Evolutionary conservation across 2,888 invertebrate species (phyloP), one percentile per base, ranked within the genome.

Genomic region (Hirudinaria manillensis): DNA sequence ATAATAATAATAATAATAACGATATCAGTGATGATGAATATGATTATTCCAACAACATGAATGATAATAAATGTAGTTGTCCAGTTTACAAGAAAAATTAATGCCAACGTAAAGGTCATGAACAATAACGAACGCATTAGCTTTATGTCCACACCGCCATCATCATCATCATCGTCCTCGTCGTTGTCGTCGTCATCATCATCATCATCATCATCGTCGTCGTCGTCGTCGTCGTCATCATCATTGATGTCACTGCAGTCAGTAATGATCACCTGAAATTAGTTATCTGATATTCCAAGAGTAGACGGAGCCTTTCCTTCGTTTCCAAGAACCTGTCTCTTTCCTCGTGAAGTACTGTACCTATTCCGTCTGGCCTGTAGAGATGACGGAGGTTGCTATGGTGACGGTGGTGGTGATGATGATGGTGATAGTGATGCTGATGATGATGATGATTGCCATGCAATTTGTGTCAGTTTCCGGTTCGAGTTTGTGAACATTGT

Each of bases 241-340:
- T 56, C 61, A 13, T 56, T 13, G 27, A 6, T 13, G 27, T 27
- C 61, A 56, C 13, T 13, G 61, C 13, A 3, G 13, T 56, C 61
- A 61, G 13, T 61, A 16, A 61, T 61, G 19, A 61, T 61, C 87
- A 91, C 91, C 94, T 90, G 88, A 99, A 99, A 89, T 99, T 96
- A 36, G 99, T 99, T 83, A 99, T 97, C 89, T 99, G 98, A 87
- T 94, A 92, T 87, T 99, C 98, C 80, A 99, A 88, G 80, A 98
- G 88, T 81, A 93, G 90, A 83, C 94, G 90, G 80, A 99, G 88
- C 78, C 98, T 89, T 84, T 98, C 97, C 86, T 98, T 98, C 83
- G 99, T 93, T 85, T 96, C 95, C 78, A 94, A 93, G 85, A 98
- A 99, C 85, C 94, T 94, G 83, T 96, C 82, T 76, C 82, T 82